Evolutionary conservation across 2,888 invertebrate species (phyloP).

Genomic region (Tiliacea aurago): DNA sequence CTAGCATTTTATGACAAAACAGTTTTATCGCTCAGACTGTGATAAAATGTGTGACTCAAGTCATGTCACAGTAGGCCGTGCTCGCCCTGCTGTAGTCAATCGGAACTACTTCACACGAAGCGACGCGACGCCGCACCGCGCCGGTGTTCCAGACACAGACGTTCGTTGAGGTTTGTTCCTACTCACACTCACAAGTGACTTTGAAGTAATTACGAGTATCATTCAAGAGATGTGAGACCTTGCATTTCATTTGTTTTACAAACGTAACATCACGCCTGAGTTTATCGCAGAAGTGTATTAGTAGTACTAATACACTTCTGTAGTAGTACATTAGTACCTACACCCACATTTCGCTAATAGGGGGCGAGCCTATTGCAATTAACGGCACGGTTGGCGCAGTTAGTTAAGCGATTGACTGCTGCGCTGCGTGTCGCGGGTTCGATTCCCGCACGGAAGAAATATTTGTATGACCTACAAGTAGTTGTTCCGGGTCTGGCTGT

Average conservation of each 20-base stretch:
- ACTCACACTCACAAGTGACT: conserved; percentile 19
- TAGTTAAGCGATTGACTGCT: no score
- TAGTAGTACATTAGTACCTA: background rate
- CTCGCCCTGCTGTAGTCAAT: background rate
- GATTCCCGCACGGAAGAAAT: no score
- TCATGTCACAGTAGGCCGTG: no score
- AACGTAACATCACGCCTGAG: background rate
- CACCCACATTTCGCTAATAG: background rate
- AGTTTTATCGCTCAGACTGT: no score
- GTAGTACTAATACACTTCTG: no score
- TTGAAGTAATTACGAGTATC: background rate
- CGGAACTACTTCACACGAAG: background rate
- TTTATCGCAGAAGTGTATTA: background rate
- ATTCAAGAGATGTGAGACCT: conserved; percentile 5
- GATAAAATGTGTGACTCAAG: no score
- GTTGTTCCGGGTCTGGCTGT: no score
- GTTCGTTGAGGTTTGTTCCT: background rate
- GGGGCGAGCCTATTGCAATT: background rate
- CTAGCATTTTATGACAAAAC: no score
- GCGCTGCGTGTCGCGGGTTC: no score
- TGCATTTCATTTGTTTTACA: background rate
- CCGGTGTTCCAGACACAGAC: background rate
- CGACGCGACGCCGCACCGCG: conserved; percentile 30
- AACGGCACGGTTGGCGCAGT: no score
- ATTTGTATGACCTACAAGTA: no score